phyloP scores from a whole-genome alignment of 1,140 invertebrate genomes.

The Apis cerana region DNA sequence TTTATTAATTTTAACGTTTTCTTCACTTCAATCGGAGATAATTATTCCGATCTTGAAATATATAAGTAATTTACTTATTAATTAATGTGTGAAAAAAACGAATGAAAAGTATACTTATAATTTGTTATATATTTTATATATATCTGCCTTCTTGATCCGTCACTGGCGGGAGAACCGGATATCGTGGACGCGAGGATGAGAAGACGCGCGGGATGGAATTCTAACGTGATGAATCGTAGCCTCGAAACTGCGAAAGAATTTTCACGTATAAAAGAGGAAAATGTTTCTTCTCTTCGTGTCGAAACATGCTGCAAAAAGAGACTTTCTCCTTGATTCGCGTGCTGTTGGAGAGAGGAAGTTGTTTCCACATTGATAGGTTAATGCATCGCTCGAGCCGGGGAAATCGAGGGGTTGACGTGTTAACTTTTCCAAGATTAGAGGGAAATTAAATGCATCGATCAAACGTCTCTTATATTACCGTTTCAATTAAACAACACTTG shows the following conservation, averaged over 20 bases:
- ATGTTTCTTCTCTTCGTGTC: too few relatives aligned
- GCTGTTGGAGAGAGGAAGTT: background rate
- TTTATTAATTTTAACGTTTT: too few relatives aligned
- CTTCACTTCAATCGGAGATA: too few relatives aligned
- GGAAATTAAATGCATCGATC: too few relatives aligned
- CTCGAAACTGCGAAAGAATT: background rate
- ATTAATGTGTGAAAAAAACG: too few relatives aligned
- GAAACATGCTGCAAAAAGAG: background rate
- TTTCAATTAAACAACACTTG: background rate
- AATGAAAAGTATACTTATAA: too few relatives aligned
- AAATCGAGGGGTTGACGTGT: background rate
- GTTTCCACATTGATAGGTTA: background rate
- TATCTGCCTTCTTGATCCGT: conserved; percentile 3
- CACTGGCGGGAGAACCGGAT: conserved; percentile 21
- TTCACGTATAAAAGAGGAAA: background rate
- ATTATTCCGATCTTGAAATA: too few relatives aligned
- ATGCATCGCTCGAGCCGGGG: background rate
- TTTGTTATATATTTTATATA: too few relatives aligned
- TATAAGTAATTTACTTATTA: too few relatives aligned
- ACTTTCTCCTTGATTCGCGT: conserved; percentile 19
- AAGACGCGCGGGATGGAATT: conserved; percentile 39
- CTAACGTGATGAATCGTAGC: background rate
- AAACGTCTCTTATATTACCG: background rate
- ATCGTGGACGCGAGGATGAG: conserved; percentile 44
- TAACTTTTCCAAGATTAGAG: background rate